Evolutionary conservation across 37 sponge, comb jelly and placozoan species (phyloP), one percentile per base, ranked within the genome.

Genomic region (Ianthella basta): DNA sequence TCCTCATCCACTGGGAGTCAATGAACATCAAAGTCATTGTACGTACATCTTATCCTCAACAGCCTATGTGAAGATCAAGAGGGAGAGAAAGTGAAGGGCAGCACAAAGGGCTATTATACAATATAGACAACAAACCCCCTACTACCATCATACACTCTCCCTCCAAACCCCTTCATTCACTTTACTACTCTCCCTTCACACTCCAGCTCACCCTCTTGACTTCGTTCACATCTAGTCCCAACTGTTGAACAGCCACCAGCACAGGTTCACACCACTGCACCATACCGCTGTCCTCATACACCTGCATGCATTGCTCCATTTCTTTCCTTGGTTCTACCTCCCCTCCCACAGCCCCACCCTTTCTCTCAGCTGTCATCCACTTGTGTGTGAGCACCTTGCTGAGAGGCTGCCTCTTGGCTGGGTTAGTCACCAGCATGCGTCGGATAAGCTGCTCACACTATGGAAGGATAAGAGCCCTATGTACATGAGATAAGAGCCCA

Each of bases 391-490:
- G 70, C n/a, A 96, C 95, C 21, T 85, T 84, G 33, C 78, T 25
- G 25, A 96, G 86, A 8, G 90, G 55, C 54, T 88, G 66, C 23
- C 97, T 86, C 79, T 90, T 91, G 61, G 60, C 39, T 0, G 95
- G 92, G 57, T 96, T 92, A 21, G 87, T 41, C 19, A 97, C 94
- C 21, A 96, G 80, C 97, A 96, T 96, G 25, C 83, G 82, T 4
- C 95, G 92, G 53, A 96, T 92, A 35, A 96, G 84, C 5, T 74
- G 59, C 70, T 95, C 97, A 85, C 97, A 96, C 32, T 94, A 94
- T 96, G 66, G 0, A 29, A 33, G 3, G 38, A 24, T 50, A 65
- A 65, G 59, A 85, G 34, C 19, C 19, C 21, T 34, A 15, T 78
- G 23, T 13, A 83, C 80, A 83, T 78, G 27, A 72, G 60, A 80